Base-by-base conservation (phyloP, 2,113 vertebrate genomes). In the Rhinopomastus cyanomelas region DNA sequence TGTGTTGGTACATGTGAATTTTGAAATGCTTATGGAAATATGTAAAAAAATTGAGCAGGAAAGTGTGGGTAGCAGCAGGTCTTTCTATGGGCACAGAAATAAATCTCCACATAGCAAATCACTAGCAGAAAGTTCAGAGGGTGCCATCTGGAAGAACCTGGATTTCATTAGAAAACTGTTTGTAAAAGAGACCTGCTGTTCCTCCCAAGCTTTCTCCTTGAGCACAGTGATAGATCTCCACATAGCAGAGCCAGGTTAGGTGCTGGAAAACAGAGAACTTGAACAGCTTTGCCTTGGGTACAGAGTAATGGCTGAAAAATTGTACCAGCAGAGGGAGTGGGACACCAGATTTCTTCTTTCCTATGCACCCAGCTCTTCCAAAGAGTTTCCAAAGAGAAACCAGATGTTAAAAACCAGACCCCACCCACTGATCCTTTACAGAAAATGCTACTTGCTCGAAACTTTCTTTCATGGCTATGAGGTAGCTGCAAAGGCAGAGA, bases 251-350 rank as follows among this genome's bases (percentile, higher is more conserved):
- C 49, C 27, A 7, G 78, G 27, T 22, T 5, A 64, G 65, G 34
- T 0, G 6, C 0, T 69, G 75, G 77, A n/a, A 57, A 68, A 23
- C 19, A 4, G 16, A 53, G 57, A 8, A 0, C n/a, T 6, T 22
- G 23, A 52, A 10, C 44, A 17, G 14, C 34, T 56, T 16, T 3
- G 8, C 9, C 25, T 87, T 39, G 29, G 81, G 49, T 23, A 34
- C 25, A 5, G 34, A 53, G 68, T 0, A 19, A 52, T 60, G 92
- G 61, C 61, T 95, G 44, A 73, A n/a, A 80, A 39, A 64, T 68
- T 80, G 61, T 29, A 65, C 95, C 96, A 96, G 88, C 87, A 96
- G 96, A 85, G 93, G 95, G 95, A 96, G 96, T 1, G 95, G 95
- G 86, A 94, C 76, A 71, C 91, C 91, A 80, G 87, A 57, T 81